Evolutionary conservation across 2,113 vertebrate genomes (phyloP).

Genomic region (Petromus typicus): DNA sequence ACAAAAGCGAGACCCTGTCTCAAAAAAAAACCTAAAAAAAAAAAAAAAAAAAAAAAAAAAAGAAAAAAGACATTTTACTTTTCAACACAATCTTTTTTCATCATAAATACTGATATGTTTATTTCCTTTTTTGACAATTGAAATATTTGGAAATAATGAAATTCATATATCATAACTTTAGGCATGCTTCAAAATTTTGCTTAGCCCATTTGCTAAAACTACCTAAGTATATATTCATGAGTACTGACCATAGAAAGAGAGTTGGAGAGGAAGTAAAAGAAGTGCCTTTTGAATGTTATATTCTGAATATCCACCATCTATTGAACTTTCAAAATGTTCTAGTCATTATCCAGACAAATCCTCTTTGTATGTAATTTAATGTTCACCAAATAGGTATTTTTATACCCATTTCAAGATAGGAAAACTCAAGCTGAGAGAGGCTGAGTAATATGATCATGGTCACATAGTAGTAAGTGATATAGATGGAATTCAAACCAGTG

Average conservation of each 20-base stretch:
- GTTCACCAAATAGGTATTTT: conserved; percentile 8
- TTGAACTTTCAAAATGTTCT: conserved; percentile 19
- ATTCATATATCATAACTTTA: conserved; percentile 43
- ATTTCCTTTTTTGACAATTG: conserved; percentile 54
- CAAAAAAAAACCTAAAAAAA: too few relatives aligned
- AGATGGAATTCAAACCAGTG: neutral
- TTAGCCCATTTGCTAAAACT: conserved; percentile 42
- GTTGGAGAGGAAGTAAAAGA: neutral
- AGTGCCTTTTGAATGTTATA: conserved; percentile 23
- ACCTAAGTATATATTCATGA: neutral
- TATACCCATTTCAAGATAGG: conserved; percentile 25
- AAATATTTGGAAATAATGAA: conserved; percentile 66
- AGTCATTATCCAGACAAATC: neutral
- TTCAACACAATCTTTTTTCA: conserved; percentile 63
- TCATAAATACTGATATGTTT: conserved; percentile 62
- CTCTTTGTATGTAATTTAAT: neutral
- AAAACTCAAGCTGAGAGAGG: neutral
- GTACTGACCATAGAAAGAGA: neutral
- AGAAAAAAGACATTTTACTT: conserved; percentile 68
- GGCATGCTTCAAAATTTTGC: neutral
- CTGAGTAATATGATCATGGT: neutral
- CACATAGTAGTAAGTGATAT: neutral
- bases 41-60: conserved; percentile 68
- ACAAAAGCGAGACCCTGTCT: too few relatives aligned
- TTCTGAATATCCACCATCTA: conserved; percentile 57